phyloP scores from a whole-genome alignment of 2,113 vertebrate genomes.

The Origma solitaria region DNA sequence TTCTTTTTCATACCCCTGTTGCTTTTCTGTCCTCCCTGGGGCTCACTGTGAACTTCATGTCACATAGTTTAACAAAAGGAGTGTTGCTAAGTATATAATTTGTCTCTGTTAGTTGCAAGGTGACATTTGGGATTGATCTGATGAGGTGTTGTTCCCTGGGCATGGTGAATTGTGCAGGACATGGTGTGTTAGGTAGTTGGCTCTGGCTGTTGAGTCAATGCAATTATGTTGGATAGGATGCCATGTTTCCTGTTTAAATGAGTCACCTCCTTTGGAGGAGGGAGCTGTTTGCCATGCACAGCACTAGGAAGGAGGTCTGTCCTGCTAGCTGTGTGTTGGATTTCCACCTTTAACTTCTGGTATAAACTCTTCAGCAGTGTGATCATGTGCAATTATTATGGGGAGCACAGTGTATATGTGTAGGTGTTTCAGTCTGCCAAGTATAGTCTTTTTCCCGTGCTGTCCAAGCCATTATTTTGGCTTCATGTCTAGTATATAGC shows the following conservation, averaged over 20 bases:
- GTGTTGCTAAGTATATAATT: not conserved
- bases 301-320: not conserved
- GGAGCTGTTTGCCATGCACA: not conserved
- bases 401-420: rapidly evolving
- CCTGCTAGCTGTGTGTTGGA: not conserved
- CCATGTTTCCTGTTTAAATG: not conserved
- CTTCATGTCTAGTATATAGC: not conserved
- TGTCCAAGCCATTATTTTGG: not conserved
- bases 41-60: not conserved
- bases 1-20: constrained; percentile 16
- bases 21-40: not conserved
- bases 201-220: not conserved
- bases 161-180: not conserved
- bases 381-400: not conserved
- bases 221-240: not conserved
- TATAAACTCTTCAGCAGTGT: not conserved
- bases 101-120: not conserved
- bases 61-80: not conserved
- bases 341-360: not conserved
- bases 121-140: not conserved
- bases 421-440: not conserved
- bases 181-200: not conserved
- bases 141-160: not conserved
- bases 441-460: not conserved
- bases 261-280: not conserved